Evolutionary conservation across 2,113 vertebrate genomes (phyloP).

Genomic region (Mormyrus iriodes): DNA sequence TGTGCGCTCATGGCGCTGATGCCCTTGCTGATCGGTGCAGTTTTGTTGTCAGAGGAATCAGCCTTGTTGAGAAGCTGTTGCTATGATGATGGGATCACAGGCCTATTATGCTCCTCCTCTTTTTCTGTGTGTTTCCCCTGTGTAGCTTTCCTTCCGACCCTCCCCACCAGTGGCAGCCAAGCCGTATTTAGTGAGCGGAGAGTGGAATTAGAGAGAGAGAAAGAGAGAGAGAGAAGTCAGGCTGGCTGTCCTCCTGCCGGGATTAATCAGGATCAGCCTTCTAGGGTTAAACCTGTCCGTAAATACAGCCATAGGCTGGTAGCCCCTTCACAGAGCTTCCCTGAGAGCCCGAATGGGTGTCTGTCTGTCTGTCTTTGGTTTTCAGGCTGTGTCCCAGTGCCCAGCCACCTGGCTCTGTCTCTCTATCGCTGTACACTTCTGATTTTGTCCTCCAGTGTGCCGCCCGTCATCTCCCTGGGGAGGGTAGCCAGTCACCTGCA

Average conservation of each 20-base stretch:
- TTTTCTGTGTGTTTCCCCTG: not conserved
- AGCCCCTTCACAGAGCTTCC: not conserved
- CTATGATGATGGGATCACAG: not conserved
- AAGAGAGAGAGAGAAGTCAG: not conserved
- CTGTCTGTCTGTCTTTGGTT: slow-evolving; percentile 4
- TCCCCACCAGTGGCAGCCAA: not conserved
- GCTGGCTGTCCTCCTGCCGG: not conserved
- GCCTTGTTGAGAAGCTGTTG: not conserved
- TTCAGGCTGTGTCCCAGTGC: slow-evolving; percentile 10
- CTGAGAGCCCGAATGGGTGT: not conserved
- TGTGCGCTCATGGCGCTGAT: not conserved
- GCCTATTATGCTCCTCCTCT: not conserved
- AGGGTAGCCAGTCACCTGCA: not conserved
- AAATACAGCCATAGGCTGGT: not conserved
- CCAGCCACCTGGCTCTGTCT: not conserved
- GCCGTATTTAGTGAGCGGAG: not conserved
- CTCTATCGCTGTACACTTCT: not conserved
- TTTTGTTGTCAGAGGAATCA: not conserved
- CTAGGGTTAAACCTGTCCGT: not conserved
- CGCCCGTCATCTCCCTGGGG: not conserved
- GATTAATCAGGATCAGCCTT: slow-evolving; percentile 10
- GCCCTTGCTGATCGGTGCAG: not conserved
- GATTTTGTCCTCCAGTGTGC: too few species aligned
- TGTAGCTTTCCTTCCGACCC: not conserved
- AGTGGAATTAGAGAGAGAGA: not conserved